Evolutionary conservation across 2,113 vertebrate species (phyloP), one percentile per base, ranked within the genome.

Genomic region (Sula dactylatra): DNA sequence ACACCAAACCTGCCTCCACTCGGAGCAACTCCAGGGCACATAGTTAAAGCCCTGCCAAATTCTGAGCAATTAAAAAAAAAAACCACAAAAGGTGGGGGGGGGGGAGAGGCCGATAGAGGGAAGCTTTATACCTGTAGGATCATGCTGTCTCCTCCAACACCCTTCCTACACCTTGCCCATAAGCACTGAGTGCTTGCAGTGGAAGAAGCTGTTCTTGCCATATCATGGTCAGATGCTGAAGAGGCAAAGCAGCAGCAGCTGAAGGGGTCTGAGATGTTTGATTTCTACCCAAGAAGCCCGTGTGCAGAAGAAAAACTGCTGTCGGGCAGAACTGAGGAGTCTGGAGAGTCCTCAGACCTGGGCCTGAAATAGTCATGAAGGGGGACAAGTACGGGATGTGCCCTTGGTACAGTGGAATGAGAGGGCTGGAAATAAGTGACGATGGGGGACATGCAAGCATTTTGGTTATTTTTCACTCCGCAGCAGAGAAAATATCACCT

Each of bases 101-200:
- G 31, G 32, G 19, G 31, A 61, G 70, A 2, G 6, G 81, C 66
- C 88, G 93, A 70, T 2, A 91, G 74, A 1, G 0, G 52, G 52
- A 88, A 93, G 61, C 80, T 73, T 92, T 93, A 78, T 66, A 94
- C 65, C 86, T 86, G 69, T 55, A 76, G 36, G 56, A 86, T 82
- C 89, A 79, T 6, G 56, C 52, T 61, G 31, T 25, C 32, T 58
- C 32, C n/a, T 91, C 84, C 72, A 92, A 62, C 50, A 83, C 14
- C 40, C 73, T 36, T 87, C 36, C 69, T 70, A 76, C 32, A 83
- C 34, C 29, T 38, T 22, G 40, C 16, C 47, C 32, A 25, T 0
- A 2, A 89, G 81, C 31, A 47, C 21, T 4, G 4, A 40, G 45
- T 6, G 34, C 55, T 32, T 9, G 13, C 0, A 0, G 54, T 65